Conservation (phyloP, 1,140 invertebrate species). For the Doryteuthis pealeii region DNA sequence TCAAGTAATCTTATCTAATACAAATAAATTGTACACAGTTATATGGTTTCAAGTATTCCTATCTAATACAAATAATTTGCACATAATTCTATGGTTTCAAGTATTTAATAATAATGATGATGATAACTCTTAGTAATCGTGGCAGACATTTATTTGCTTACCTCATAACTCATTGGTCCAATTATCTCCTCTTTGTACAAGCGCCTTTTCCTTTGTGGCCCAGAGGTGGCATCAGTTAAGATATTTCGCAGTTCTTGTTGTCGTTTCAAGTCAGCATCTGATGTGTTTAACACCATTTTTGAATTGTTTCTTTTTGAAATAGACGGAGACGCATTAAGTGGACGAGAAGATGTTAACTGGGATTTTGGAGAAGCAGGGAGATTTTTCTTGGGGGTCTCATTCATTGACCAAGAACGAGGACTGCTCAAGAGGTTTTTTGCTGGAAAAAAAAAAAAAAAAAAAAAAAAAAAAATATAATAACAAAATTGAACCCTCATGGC, state of each 20-base stretch:
- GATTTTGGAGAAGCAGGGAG: neutral
- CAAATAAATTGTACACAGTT: too few species aligned
- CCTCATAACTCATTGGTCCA: neutral
- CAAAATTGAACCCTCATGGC: too few species aligned
- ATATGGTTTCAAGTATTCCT: too few species aligned
- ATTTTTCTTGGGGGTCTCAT: neutral
- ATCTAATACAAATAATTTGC: too few species aligned
- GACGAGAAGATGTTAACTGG: neutral
- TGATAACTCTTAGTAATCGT: neutral
- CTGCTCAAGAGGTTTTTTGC: too few species aligned
- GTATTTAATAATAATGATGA: neutral
- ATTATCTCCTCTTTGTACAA: neutral
- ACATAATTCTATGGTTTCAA: too few species aligned
- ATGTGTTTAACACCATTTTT: neutral
- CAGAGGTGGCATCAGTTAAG: neutral
- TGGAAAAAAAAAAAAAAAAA: too few species aligned
- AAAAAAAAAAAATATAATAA: too few species aligned
- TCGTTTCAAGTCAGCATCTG: neutral
- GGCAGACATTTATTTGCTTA: neutral
- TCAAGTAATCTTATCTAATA: too few species aligned
- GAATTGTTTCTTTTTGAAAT: neutral
- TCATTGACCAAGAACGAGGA: neutral
- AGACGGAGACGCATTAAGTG: neutral
- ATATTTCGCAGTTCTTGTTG: neutral
- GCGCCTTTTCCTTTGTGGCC: neutral